Evolutionary conservation across 2,797 vertebrate species (phyloP), one percentile per base, ranked within the genome.

Genomic region (Ptychadena robeensis): DNA sequence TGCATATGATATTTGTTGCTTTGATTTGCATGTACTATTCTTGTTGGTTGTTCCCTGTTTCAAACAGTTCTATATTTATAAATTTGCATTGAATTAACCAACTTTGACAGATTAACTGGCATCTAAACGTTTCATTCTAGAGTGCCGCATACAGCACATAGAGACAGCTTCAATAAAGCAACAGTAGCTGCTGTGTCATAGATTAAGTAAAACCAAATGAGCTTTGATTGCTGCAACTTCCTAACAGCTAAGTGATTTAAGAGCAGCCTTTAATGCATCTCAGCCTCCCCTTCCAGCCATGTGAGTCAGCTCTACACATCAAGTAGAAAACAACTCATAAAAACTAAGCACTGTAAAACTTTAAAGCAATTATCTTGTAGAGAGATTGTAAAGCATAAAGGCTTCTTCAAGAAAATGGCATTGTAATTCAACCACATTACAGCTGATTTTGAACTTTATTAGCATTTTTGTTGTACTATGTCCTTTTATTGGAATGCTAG

Each of bases 301-400:
- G 66, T 90, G 89, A 91, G 86, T 91, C 90, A 90, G 85, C 86
- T 80, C 85, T 65, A n/a, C 63, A 80, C 86, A 90, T 38, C 86
- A 82, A 89, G 86, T 6, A 87, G 57, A 63, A 79, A 44, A 86
- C 78, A 73, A 83, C 80, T 79, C 70, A 77, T 72, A 82, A 89
- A 88, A 87, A 85, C 89, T 84, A 53, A 63, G 79, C 83, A 79
- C 83, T 82, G 77, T 88, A 90, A 89, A 89, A 89, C 87, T 87
- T 71, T 61, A 79, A 88, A 90, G 66, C 85, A 88, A 90, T 89
- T 89, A 89, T 88, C 89, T 84, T 90, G 87, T 87, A 89, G 88
- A 69, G 27, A 65, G 69, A 83, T 73, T 79, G 82, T 83, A 73
- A 83, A 83, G 86, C 86, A 76, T 86, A 85, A 88, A 86, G 87